A percentile compares a stretch with the other conserved stretches of the same genome.
These are phyloP conservation scores for Yoshiicerus persimilis DNA, from an alignment of 1,140 invertebrate species.

Conservation along the genomic window DNA sequence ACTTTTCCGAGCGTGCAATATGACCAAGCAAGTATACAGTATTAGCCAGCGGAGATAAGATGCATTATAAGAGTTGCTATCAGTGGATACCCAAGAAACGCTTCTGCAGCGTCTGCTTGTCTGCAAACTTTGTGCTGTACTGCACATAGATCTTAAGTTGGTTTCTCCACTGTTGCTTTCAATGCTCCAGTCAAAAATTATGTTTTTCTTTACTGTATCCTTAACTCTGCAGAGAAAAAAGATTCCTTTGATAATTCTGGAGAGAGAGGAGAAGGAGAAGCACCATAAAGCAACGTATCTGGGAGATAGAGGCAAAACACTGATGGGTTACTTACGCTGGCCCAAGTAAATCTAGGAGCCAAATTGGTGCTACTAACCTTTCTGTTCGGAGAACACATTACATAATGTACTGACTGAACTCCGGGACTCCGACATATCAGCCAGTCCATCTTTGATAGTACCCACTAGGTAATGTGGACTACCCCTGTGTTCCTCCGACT, in stretches of 20 bases:
- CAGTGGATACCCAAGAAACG: neutral
- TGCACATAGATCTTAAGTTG: neutral
- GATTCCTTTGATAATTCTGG: neutral
- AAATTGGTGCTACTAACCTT: neutral
- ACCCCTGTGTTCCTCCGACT: neutral
- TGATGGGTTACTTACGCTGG: neutral
- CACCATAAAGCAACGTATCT: neutral
- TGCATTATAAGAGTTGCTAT: neutral
- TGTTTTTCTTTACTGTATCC: neutral
- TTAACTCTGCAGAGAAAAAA: neutral
- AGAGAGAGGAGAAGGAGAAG: neutral
- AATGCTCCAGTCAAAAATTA: neutral
- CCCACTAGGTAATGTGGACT: neutral
- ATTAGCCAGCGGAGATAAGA: neutral
- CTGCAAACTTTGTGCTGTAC: neutral
- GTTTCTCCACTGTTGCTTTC: neutral
- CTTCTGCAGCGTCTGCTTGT: neutral
- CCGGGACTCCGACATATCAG: neutral
- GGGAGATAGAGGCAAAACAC: neutral
- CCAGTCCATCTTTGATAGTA: neutral
- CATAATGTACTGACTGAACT: neutral
- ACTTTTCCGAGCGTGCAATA: neutral
- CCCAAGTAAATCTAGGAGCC: neutral
- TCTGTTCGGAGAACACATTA: neutral
- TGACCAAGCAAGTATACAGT: neutral